These are phyloP conservation scores for Zonitis immaculata DNA, from an alignment of 2,888 invertebrate species.

Conservation along the genomic window DNA sequence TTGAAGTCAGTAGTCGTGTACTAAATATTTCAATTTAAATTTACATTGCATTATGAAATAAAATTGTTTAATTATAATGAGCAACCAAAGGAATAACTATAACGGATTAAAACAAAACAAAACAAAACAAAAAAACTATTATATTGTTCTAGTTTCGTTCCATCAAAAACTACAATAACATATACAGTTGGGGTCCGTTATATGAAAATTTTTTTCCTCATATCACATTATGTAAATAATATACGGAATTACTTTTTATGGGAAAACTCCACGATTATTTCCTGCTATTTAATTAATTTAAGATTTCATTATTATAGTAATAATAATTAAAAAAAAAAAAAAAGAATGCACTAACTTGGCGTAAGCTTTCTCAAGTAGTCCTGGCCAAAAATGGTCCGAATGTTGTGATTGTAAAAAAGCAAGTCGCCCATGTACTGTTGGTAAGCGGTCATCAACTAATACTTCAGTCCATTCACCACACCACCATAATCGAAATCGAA, in stretches of 20 bases:
- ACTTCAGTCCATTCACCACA: slow-evolving; percentile 91
- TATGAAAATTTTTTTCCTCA: slow-evolving; percentile 4
- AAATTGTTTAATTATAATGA: slow-evolving; percentile 11
- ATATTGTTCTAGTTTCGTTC: slow-evolving; percentile 16
- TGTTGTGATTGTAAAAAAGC: slow-evolving; percentile 80
- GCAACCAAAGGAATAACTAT: slow-evolving; percentile 13
- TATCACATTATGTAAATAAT: too few species aligned
- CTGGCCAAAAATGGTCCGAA: slow-evolving; percentile 84
- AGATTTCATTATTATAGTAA: too few species aligned
- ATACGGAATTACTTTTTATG: slow-evolving; percentile 6
- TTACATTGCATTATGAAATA: slow-evolving; percentile 2
- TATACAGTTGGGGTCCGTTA: slow-evolving; percentile 15
- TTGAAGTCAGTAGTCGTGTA: slow-evolving; percentile 9
- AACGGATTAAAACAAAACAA: slow-evolving; percentile 13
- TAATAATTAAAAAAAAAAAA: too few species aligned
- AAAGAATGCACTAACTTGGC: slow-evolving; percentile 86
- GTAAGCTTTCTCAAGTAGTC: slow-evolving; percentile 86
- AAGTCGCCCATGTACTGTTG: slow-evolving; percentile 79
- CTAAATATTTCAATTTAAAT: slow-evolving; percentile 9
- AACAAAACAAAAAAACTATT: slow-evolving; percentile 2
- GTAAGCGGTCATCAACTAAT: slow-evolving; percentile 82
- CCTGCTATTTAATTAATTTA: too few species aligned
- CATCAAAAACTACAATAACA: slow-evolving; percentile 8
- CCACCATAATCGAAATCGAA: slow-evolving; percentile 90
- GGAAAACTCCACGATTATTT: slow-evolving; percentile 6